Evolutionary conservation across 2,888 invertebrate species (phyloP), one percentile per base, ranked within the genome.

Genomic region (Acanthosepion lycidas): DNA sequence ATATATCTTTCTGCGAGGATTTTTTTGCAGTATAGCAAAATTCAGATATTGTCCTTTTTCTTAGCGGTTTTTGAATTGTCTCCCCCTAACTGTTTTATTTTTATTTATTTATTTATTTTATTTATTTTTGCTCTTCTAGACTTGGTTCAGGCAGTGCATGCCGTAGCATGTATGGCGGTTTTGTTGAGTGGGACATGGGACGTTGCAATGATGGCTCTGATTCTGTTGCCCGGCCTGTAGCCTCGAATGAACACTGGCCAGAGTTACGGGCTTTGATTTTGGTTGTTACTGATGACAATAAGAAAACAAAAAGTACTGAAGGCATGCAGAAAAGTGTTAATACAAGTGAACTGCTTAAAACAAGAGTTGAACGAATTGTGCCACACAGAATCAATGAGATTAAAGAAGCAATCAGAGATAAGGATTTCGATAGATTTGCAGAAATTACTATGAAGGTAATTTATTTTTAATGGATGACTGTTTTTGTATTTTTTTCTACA

Each of bases 61-160:
- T n/a, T 12, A 33, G 0, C 12, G 12, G n/a, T 78, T 78, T 64
- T 78, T n/a, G 12, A 78, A n/a, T 78, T 78, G n/a, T 78, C n/a
- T 78, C 78, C 33, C n/a, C 8, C 15, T 78, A 78, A 26, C n/a
- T 28, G 9, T 78, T n/a, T 26, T 78, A 28, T n/a, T 12, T 15
- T n/a, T 78, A 6, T 9, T 9, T 26, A 55, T 33, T 23, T 94
- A 51, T 33, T 92, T 23, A n/a, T 18, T 9, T 9, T 26, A 55
- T 33, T 23, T 94, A 51, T 33, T 92, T 23, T 28, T 26, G 48
- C 91, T 49, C 33, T 91, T 95, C 23, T 95, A 97, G 97, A 92
- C 96, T 96, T 96, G 98, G 98, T 20, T 99, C 99, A 93, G 99
- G 99, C 42, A 99, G 99, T 97, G 99, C 99, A 0, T 99, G 99